phyloP scores from a whole-genome alignment of 1,140 invertebrate species.

The Drosophila tropicalis region DNA sequence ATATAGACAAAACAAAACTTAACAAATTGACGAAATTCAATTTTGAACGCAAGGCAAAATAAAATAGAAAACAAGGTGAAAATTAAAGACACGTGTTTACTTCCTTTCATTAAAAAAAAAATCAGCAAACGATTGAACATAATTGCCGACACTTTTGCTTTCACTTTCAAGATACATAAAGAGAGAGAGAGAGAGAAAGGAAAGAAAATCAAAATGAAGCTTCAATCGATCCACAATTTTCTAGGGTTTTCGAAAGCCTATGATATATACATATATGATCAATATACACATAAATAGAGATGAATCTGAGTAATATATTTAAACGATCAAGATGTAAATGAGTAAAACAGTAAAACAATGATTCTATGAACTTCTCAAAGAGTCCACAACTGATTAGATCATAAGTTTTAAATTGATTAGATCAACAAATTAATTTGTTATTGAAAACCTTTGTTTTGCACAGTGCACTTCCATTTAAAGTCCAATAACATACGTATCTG shows the following conservation, averaged over 20 bases:
- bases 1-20: neutral
- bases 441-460: neutral
- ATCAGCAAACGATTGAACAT: constrained; percentile 26
- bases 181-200: neutral
- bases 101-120: constrained; percentile 22
- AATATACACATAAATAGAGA: no score
- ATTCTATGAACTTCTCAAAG: no score
- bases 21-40: neutral
- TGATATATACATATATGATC: no score
- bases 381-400: no score
- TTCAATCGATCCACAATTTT: no score
- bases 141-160: constrained; percentile 29
- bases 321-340: no score
- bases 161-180: neutral
- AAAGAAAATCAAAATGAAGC: no score
- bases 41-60: constrained; percentile 40
- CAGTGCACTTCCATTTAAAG: neutral
- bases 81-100: constrained; percentile 48
- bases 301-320: no score
- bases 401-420: no score
- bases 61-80: constrained; percentile 21
- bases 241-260: no score
- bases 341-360: no score
- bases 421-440: no score
- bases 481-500: neutral